Base-by-base conservation (phyloP, 2,888 invertebrate species). In the Conomelus anceps region DNA sequence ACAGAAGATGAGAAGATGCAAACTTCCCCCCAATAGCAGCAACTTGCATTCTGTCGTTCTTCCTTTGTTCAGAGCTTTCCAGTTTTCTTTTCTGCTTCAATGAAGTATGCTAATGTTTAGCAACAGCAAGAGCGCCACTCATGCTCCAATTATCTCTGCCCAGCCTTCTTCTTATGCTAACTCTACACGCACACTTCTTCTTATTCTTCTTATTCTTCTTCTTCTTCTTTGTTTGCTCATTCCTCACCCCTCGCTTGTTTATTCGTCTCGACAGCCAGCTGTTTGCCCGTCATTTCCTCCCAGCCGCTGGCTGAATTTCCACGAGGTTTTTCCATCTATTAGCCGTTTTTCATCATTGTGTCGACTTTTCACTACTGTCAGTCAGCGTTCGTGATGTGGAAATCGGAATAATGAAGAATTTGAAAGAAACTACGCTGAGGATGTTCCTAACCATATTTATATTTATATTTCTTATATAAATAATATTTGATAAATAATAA, bases 61-160 rank as follows among this genome's bases (percentile, higher is more conserved):
- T 87, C 84, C 86, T 86, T 89, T 87, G 86, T 89, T 89, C 89
- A 63, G 23, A 84, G n/a, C n/a, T 22, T 84, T 87, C 22, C 84
- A 87, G 87, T 89, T 87, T 89, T 89, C 87, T 89, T 89, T 89
- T 89, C 85, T 87, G 85, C 85, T 89, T 89, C 87, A 88, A 88
- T 88, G 88, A 88, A 88, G 88, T 88, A 88, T 88, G 88, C 88
- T 88, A 88, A 88, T 88, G 88, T 88, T 88, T 84, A 85, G 85
- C 88, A 88, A 88, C 88, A 88, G 85, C 85, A 26, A 85, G 22
- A 22, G 26, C 26, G 13, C 23, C 26, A 88, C 88, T 85, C 88
- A 88, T 88, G 88, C 85, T 88, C 29, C 88, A 88, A 88, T 88
- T 88, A 88, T 88, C 88, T 41, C 29, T 22, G 29, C 29, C 22